Base-by-base conservation (phyloP, 2,888 invertebrate genomes). In the Urechis unicinctus region DNA sequence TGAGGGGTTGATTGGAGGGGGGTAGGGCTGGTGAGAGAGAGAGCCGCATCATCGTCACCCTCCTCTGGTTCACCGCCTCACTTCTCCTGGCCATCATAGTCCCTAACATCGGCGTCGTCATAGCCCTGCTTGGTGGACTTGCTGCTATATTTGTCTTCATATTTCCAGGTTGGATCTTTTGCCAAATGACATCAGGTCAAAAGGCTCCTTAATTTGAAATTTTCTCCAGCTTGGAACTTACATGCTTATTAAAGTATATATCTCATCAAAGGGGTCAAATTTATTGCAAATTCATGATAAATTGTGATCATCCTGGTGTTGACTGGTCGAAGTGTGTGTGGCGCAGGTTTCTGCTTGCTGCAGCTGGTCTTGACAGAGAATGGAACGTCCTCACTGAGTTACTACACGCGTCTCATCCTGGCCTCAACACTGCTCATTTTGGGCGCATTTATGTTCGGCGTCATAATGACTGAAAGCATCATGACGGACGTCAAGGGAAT, bases 141-240 rank as follows among this genome's bases (percentile, higher is more conserved):
- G 85, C 84, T 3, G 83, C 83, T 2, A 73, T 82, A 43, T 85
- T 85, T 66, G 84, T 85, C 25, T 82, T 82, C 64, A 68, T 80
- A 25, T 81, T 82, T 63, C 82, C 82, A 62, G 82, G 82, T 80
- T 64, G 58, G 61, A 26, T 26, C n/a, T 4, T 25, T 26, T n/a
- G 46, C 13, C 9, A 31, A 9, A 50, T 50, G 50, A 42, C 45
- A 6, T n/a, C n/a, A n/a, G n/a, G n/a, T n/a, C n/a, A n/a, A n/a
- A n/a, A n/a, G n/a, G n/a, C n/a, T n/a, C n/a, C n/a, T n/a, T n/a
- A n/a, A n/a, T n/a, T n/a, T n/a, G n/a, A n/a, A n/a, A n/a, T n/a
- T n/a, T n/a, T n/a, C n/a, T n/a, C n/a, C n/a, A n/a, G n/a, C n/a
- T n/a, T n/a, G n/a, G n/a, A n/a, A n/a, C n/a, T n/a, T n/a, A n/a